Percentiles rank a stretch among this genome's conserved stretches.
These are phyloP conservation scores for Galeopterus variegatus DNA, from an alignment of 2,113 vertebrate genomes.

Conservation along the genomic window DNA sequence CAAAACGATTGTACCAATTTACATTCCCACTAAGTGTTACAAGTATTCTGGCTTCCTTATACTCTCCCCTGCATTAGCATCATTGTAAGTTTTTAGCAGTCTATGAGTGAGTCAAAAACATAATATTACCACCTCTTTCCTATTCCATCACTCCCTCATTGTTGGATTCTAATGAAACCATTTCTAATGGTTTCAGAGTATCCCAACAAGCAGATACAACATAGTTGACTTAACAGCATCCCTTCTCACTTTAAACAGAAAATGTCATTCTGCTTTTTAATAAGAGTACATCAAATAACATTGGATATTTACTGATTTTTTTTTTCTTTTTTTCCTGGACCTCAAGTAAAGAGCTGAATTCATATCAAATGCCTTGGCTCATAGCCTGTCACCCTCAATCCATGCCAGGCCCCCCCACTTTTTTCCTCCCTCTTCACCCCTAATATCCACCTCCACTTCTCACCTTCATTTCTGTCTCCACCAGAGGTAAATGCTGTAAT, in stretches of 20 bases:
- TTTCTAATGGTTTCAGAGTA: not conserved
- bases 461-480: not conserved
- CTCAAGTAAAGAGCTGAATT: not conserved
- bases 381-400: not conserved
- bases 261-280: not conserved
- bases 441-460: not conserved
- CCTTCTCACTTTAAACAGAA: not conserved
- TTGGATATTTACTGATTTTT: not conserved
- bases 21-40: too few relatives aligned
- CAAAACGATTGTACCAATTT: not conserved
- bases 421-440: not conserved
- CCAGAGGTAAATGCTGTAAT: not conserved
- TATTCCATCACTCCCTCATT: not conserved
- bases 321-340: not conserved
- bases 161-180: not conserved
- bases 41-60: not conserved
- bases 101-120: not conserved
- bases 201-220: not conserved
- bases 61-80: not conserved
- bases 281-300: not conserved
- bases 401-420: not conserved
- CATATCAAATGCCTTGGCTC: not conserved
- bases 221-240: not conserved
- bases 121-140: not conserved
- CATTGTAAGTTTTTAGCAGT: not conserved